These are phyloP conservation scores for Acanthococcus lagerstroemiae DNA, from an alignment of 2,888 invertebrate species.

Conservation along the genomic window DNA sequence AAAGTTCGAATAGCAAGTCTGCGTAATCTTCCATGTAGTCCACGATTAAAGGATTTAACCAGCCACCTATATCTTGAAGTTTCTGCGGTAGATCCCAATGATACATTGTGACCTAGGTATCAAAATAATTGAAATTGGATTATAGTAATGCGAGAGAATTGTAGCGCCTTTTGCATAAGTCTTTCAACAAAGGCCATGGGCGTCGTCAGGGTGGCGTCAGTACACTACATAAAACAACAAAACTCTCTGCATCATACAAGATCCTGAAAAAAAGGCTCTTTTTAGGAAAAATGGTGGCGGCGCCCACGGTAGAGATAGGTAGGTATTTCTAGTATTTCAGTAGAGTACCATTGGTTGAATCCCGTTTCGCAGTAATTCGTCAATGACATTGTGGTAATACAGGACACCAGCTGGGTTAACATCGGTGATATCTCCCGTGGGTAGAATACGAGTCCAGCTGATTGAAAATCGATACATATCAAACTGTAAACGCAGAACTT, in stretches of 20 bases:
- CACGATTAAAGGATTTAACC: constrained; percentile 55
- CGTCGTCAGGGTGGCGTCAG: too few species aligned
- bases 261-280: too few species aligned
- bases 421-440: constrained; percentile 40
- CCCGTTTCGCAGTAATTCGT: constrained; percentile 42
- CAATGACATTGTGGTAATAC: constrained; percentile 45
- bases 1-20: constrained; percentile 45
- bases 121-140: too few species aligned
- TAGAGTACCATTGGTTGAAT: constrained; percentile 43
- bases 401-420: constrained; percentile 43
- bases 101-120: constrained; percentile 42
- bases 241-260: too few species aligned
- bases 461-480: constrained; percentile 39
- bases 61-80: constrained; percentile 43
- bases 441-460: constrained; percentile 45
- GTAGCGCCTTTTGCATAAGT: too few species aligned
- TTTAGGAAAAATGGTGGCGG: too few species aligned
- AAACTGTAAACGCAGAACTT: constrained; percentile 34
- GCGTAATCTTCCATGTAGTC: constrained; percentile 56
- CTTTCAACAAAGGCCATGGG: too few species aligned
- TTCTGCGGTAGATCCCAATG: constrained; percentile 56
- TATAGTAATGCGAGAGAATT: too few species aligned
- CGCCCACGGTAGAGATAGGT: too few species aligned
- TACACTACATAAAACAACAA: too few species aligned
- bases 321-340: too few species aligned